phyloP scores from a whole-genome alignment of 2,888 invertebrate genomes.

The Brachyopa scutellaris region DNA sequence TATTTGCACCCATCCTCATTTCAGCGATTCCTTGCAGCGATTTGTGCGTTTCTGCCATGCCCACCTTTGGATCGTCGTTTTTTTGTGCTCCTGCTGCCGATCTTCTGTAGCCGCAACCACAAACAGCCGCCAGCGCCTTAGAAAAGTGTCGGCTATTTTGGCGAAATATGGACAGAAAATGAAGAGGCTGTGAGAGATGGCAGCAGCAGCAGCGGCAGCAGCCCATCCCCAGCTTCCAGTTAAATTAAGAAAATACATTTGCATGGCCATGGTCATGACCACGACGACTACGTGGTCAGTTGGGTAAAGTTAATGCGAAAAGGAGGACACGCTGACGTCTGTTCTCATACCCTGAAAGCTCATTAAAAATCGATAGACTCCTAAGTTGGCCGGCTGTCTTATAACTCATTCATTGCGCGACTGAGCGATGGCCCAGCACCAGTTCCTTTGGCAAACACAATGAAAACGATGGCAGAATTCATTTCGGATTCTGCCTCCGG shows the following conservation, averaged over 20 bases:
- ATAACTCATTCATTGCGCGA: slow-evolving; percentile 68
- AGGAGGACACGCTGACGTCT: slow-evolving; percentile 58
- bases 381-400: slow-evolving; percentile 73
- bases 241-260: slow-evolving; percentile 71
- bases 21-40: slow-evolving; percentile 69
- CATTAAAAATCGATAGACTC: slow-evolving; percentile 75
- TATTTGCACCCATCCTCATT: slow-evolving; percentile 75
- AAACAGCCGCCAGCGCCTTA: slow-evolving; percentile 67
- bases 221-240: slow-evolving; percentile 70
- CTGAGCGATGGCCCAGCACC: slow-evolving; percentile 58
- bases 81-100: slow-evolving; percentile 23
- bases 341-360: slow-evolving; percentile 70
- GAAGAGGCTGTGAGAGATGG: slow-evolving; percentile 69
- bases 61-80: slow-evolving; percentile 59
- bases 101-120: slow-evolving; percentile 1
- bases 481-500: slow-evolving; percentile 86
- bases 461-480: slow-evolving; percentile 81
- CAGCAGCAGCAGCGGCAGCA: slow-evolving; percentile 67
- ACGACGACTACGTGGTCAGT: slow-evolving; percentile 21
- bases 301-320: slow-evolving; percentile 43
- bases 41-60: slow-evolving; percentile 68
- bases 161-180: slow-evolving; percentile 69
- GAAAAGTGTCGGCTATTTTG: slow-evolving; percentile 73
- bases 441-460: slow-evolving; percentile 76
- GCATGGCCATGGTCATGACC: slow-evolving; percentile 54